These are phyloP conservation scores for Parauchenoglanis ngamensis DNA, from an alignment of 2,797 vertebrate genomes.

Conservation along the genomic window DNA sequence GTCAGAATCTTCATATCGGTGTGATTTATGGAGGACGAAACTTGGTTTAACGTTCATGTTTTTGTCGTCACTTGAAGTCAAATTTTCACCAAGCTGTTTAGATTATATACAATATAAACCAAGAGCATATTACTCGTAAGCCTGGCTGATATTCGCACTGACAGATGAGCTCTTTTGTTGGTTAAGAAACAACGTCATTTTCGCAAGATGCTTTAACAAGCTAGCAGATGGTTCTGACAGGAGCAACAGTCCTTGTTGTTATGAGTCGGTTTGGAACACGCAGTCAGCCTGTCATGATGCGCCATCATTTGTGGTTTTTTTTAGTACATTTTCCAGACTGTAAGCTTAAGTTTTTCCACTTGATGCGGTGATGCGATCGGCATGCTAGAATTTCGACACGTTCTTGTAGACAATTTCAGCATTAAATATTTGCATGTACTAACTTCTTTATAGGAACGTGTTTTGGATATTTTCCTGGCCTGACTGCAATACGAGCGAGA, in stretches of 20 bases:
- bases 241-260: not conserved
- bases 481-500: not conserved
- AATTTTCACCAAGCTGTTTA: not conserved
- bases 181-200: not conserved
- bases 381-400: not conserved
- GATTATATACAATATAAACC: not conserved
- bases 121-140: not conserved
- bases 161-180: not conserved
- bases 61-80: not conserved
- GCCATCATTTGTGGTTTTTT: not conserved
- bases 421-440: no score
- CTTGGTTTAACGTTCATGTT: not conserved
- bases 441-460: no score
- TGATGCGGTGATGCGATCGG: accelerated
- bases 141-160: not conserved
- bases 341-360: not conserved
- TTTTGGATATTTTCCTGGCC: not conserved
- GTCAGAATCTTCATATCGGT: not conserved
- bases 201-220: not conserved
- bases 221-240: not conserved
- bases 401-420: no score
- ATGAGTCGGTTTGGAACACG: not conserved
- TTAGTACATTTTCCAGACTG: not conserved
- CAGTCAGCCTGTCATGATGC: not conserved
- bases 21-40: not conserved